A percentile compares a stretch with the other conserved stretches of the same genome.
Conservation (phyloP, 2,888 invertebrate genomes). For the Amblyjoppa proteus region DNA sequence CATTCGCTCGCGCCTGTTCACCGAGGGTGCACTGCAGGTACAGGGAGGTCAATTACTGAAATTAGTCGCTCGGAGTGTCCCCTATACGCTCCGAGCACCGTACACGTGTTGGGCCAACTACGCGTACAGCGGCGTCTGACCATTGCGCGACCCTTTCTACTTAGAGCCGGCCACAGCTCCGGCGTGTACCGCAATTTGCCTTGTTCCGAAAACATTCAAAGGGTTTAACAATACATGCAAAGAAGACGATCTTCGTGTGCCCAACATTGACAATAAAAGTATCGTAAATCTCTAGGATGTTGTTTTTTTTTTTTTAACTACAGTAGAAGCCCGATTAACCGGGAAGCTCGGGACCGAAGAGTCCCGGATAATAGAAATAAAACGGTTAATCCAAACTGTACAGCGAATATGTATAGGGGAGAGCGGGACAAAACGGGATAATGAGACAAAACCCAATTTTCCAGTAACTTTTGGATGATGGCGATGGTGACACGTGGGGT, state of each 20-base stretch:
- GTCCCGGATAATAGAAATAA: too few species aligned
- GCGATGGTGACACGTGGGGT: too few species aligned
- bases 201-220: slow-evolving; percentile 5
- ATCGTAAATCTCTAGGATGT: too few species aligned
- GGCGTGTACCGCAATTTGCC: neutral
- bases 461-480: too few species aligned
- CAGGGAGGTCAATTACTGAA: slow-evolving; percentile 30
- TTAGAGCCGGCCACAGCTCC: slow-evolving; percentile 21
- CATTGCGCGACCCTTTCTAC: slow-evolving; percentile 44
- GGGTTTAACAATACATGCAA: neutral
- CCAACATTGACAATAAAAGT: too few species aligned
- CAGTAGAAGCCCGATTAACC: too few species aligned
- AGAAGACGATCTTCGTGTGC: neutral
- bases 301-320: too few species aligned
- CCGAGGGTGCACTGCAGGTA: neutral
- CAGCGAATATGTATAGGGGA: too few species aligned
- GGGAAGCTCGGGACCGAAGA: too few species aligned
- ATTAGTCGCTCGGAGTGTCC: slow-evolving; percentile 23
- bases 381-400: too few species aligned
- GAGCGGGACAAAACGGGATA: too few species aligned
- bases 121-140: slow-evolving; percentile 17
- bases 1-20: neutral
- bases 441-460: too few species aligned
- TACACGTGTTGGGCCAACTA: slow-evolving; percentile 8
- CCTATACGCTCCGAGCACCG: neutral